Base-by-base conservation (phyloP, 2,888 invertebrate genomes). In the Tupiocoris notatus region DNA sequence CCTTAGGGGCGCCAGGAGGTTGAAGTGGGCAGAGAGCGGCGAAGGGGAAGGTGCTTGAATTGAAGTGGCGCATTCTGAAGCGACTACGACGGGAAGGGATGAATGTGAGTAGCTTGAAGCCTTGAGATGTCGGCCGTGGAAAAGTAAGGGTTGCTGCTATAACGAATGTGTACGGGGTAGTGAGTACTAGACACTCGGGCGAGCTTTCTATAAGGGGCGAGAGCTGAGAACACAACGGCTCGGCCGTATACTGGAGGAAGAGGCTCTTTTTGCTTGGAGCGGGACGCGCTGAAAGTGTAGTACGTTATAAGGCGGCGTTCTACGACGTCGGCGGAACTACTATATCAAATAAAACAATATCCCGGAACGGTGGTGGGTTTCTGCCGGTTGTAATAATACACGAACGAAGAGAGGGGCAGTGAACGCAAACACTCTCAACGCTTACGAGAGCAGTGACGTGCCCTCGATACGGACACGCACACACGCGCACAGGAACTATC, bases 341-440 rank as follows among this genome's bases (percentile, higher is more conserved):
- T 67, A 67, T 57, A 67, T 67, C 67, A 67, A 67, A 67, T 67
- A 67, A 67, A 67, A 67, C 67, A 67, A 67, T 67, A 67, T 57
- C 67, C 67, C 22, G 56, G 56, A 39, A 39, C 39, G 39, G 39
- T 12, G 39, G 39, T 12, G 39, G 39, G 39, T 39, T 39, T 39
- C 39, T 39, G 3, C 39, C 39, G 56, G 65, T n/a, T n/a, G 54
- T 67, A 57, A 67, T 67, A 67, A 54, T 54, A n/a, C n/a, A n/a
- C n/a, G n/a, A n/a, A n/a, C n/a, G n/a, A n/a, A n/a, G n/a, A n/a
- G n/a, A n/a, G n/a, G n/a, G n/a, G n/a, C n/a, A n/a, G n/a, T n/a
- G n/a, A n/a, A n/a, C n/a, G n/a, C n/a, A n/a, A n/a, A n/a, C n/a
- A n/a, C n/a, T n/a, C n/a, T n/a, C n/a, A n/a, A n/a, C n/a, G n/a